phyloP scores from a whole-genome alignment of 2,888 invertebrate genomes.

The Himalopsyche kuldschensis region DNA sequence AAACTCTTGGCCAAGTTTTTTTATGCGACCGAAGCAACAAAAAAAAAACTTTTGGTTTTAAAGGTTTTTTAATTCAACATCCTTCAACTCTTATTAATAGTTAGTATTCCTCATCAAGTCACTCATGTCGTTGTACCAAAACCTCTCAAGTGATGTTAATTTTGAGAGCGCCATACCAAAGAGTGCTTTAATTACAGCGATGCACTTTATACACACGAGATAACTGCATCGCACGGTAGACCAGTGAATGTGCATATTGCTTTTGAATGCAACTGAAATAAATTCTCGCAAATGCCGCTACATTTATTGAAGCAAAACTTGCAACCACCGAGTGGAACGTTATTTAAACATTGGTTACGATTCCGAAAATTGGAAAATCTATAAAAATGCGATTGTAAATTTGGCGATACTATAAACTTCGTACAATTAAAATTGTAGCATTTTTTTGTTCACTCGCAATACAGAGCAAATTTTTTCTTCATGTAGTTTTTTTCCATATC shows the following conservation, averaged over 20 bases:
- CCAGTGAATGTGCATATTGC: slow-evolving; percentile 1
- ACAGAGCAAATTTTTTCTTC: no score
- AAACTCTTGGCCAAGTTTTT: no score
- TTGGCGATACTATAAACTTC: not conserved
- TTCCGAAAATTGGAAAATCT: not conserved
- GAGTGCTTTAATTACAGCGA: not conserved
- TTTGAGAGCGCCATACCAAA: not conserved
- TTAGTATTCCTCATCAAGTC: no score
- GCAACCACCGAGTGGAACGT: not conserved
- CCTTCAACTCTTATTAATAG: no score
- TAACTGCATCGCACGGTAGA: not conserved
- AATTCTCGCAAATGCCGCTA: not conserved
- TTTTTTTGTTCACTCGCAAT: no score
- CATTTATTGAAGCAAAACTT: not conserved
- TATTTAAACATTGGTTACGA: not conserved
- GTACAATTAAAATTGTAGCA: no score
- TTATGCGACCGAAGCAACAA: no score
- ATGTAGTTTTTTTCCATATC: no score
- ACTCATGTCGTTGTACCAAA: no score
- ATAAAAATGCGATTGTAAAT: not conserved
- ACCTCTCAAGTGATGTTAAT: not conserved
- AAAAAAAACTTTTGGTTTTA: no score
- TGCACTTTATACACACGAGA: not conserved
- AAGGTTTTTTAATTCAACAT: no score
- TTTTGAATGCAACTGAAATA: not conserved